These are phyloP conservation scores for Drosophila nigrodunni DNA, from an alignment of 1,140 invertebrate species.

Conservation along the genomic window DNA sequence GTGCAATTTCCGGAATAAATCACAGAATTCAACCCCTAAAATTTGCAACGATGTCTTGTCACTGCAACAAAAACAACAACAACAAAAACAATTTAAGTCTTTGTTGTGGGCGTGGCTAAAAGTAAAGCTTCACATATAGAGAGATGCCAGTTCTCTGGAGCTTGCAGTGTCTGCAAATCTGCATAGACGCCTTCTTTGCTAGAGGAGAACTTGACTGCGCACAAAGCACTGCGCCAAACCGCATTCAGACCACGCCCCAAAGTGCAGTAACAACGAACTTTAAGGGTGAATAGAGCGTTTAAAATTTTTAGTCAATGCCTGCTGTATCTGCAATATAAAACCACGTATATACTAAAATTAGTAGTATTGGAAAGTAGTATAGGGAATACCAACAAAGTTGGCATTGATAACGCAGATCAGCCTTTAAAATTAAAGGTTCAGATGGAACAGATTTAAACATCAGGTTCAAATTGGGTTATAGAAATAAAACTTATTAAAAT, in stretches of 20 bases:
- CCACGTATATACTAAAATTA: conserved; percentile 3
- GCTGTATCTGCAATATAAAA: conserved; percentile 16
- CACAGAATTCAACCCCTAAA: conserved; percentile 37
- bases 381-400: conserved; percentile 61
- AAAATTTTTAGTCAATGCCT: conserved; percentile 19
- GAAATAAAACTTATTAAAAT: not conserved
- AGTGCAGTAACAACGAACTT: conserved; percentile 54
- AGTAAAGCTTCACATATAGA: conserved; percentile 20
- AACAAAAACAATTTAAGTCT: conserved; percentile 41
- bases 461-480: not conserved
- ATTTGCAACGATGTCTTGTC: conserved; percentile 8
- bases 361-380: conserved; percentile 26
- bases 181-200: conserved; percentile 63
- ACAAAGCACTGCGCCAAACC: conserved; percentile 56
- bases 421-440: not conserved
- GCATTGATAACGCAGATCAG: conserved; percentile 60
- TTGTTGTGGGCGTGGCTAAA: conserved; percentile 70
- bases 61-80: not conserved
- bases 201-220: conserved; percentile 71
- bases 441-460: not conserved
- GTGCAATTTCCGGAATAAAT: conserved; percentile 68
- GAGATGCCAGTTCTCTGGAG: conserved; percentile 25
- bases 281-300: conserved; percentile 67
- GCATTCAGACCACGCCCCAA: conserved; percentile 56
- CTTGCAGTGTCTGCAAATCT: conserved; percentile 81